phyloP scores from a whole-genome alignment of 2,888 invertebrate species.

The Polylopha cassiicola region DNA sequence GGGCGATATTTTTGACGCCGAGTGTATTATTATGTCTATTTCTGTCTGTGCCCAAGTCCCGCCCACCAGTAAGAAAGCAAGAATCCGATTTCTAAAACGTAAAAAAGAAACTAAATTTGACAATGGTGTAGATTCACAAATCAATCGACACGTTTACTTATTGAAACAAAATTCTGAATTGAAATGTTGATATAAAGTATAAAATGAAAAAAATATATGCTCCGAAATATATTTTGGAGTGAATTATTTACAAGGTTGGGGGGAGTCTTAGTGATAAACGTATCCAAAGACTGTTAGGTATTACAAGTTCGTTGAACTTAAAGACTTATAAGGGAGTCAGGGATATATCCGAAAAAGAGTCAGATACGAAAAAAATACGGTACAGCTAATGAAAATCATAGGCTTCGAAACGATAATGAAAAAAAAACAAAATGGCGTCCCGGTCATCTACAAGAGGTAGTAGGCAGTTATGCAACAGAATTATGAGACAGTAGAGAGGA shows the following conservation, averaged over 20 bases:
- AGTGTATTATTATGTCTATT: too few relatives aligned
- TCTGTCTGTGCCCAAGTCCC: too few relatives aligned
- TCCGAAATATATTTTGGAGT: slow-evolving; percentile 75
- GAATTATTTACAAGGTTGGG: slow-evolving; percentile 71
- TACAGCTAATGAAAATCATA: slow-evolving; percentile 54
- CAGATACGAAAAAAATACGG: slow-evolving; percentile 58
- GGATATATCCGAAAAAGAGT: slow-evolving; percentile 64
- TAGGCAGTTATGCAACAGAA: slow-evolving; percentile 34
- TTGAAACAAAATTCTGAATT: slow-evolving; percentile 22
- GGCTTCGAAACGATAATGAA: slow-evolving; percentile 49
- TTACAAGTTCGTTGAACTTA: slow-evolving; percentile 69
- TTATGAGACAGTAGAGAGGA: slow-evolving; percentile 3
- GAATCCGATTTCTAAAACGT: slow-evolving; percentile 7
- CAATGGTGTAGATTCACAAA: slow-evolving; percentile 19
- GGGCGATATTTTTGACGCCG: too few relatives aligned
- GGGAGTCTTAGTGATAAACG: slow-evolving; percentile 73
- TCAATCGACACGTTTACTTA: slow-evolving; percentile 20
- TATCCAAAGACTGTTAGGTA: slow-evolving; percentile 77
- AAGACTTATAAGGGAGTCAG: slow-evolving; percentile 60
- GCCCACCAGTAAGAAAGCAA: too few relatives aligned
- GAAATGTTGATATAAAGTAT: slow-evolving; percentile 53
- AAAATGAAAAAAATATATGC: slow-evolving; percentile 49
- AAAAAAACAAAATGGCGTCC: slow-evolving; percentile 47
- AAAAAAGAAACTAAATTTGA: slow-evolving; percentile 14
- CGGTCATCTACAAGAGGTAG: slow-evolving; percentile 35